Conservation (phyloP, 1,140 invertebrate species). For the Heliconius hermathena region DNA sequence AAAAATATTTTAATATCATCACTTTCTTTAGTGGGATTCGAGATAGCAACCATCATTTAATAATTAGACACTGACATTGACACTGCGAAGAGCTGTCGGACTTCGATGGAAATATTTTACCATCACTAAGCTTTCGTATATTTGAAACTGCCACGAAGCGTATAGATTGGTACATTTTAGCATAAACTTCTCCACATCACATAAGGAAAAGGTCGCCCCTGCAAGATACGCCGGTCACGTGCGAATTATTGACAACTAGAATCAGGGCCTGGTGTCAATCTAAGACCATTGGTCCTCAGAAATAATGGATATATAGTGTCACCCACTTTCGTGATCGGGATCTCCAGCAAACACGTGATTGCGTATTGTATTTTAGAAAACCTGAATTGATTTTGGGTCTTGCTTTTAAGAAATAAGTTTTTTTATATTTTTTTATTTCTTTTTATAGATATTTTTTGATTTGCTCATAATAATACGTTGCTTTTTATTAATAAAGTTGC, state of each 20-base stretch:
- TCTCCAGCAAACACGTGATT: slow-evolving; percentile 25
- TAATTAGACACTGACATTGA: too few relatives aligned
- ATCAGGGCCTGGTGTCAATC: slow-evolving; percentile 36
- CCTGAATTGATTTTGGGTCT: neutral
- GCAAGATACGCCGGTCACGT: slow-evolving; percentile 32
- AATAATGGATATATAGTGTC: slow-evolving; percentile 18
- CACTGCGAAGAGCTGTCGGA: too few relatives aligned
- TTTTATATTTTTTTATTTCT: neutral
- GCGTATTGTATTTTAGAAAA: slow-evolving; percentile 12
- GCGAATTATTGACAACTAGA: slow-evolving; percentile 38
- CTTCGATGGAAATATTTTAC: neutral
- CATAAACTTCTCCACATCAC: slow-evolving; percentile 3
- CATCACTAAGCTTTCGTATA: neutral
- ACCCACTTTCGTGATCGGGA: slow-evolving; percentile 3
- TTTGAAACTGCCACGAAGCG: neutral
- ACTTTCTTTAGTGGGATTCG: neutral
- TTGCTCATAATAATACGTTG: neutral
- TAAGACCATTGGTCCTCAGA: slow-evolving; percentile 11
- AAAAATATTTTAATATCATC: neutral
- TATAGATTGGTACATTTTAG: neutral
- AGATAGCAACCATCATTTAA: neutral
- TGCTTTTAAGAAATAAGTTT: neutral
- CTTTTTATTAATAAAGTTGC: neutral
- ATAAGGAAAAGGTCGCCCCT: slow-evolving; percentile 21
- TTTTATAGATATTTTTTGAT: neutral